phyloP scores from a whole-genome alignment of 2,888 invertebrate genomes.

The Drosophila anceps region DNA sequence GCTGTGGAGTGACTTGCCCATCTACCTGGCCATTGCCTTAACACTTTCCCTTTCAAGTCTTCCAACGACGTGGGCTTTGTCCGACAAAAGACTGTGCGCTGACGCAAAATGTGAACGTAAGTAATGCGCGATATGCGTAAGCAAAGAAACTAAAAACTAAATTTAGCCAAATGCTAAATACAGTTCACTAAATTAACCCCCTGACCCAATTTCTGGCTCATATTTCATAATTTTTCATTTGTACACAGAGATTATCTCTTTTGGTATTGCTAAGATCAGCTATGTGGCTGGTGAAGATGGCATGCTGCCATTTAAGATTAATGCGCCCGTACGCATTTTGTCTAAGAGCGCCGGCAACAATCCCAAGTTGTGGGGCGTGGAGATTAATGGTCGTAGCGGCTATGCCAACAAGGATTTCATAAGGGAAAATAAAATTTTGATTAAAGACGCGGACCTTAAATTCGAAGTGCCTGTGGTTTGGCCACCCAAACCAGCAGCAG shows the following conservation, averaged over 20 bases:
- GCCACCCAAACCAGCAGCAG: constrained; percentile 6
- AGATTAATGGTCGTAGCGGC: constrained; percentile 89
- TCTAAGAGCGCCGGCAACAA: constrained; percentile 90
- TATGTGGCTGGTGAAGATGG: constrained; percentile 87
- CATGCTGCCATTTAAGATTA: constrained; percentile 88
- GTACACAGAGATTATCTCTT: constrained; percentile 85
- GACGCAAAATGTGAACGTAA: constrained; percentile 90
- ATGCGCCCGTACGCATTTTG: constrained; percentile 87
- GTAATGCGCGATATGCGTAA: constrained; percentile 40
- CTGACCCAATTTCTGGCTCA: constrained; percentile 17
- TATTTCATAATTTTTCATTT: constrained; percentile 13
- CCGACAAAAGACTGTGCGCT: constrained; percentile 90
- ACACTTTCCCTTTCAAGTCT: constrained; percentile 62
- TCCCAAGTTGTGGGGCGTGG: constrained; percentile 88
- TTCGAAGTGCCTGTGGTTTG: constrained; percentile 83
- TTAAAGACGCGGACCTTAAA: constrained; percentile 81
- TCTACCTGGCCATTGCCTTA: constrained; percentile 39
- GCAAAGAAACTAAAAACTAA: background rate
- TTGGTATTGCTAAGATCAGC: constrained; percentile 87
- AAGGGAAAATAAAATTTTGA: constrained; percentile 87
- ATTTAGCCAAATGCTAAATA: background rate
- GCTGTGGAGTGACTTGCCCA: constrained; percentile 50
- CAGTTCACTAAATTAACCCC: constrained; percentile 17
- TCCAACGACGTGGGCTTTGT: constrained; percentile 84
- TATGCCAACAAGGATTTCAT: constrained; percentile 88